Evolutionary conservation across 2,113 vertebrate genomes (phyloP).

Genomic region (Lepus europaeus): DNA sequence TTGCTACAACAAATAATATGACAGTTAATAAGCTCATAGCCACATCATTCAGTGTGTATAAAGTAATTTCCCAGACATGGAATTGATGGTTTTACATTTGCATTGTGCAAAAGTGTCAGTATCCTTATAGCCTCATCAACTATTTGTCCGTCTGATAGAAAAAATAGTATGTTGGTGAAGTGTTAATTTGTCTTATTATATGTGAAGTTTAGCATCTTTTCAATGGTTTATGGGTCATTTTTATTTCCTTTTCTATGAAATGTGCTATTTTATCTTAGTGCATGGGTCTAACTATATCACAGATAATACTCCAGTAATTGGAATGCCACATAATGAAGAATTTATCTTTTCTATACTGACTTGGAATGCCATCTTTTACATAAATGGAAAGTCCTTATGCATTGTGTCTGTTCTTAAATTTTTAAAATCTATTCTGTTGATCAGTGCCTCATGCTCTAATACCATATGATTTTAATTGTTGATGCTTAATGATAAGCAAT

Average conservation of each 20-base stretch:
- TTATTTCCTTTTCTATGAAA: constrained; percentile 44
- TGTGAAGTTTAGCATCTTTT: constrained; percentile 50
- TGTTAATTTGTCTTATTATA: constrained; percentile 26
- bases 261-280: neutral
- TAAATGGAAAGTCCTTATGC: neutral
- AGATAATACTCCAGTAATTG: neutral
- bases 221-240: constrained; percentile 42
- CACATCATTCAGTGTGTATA: neutral
- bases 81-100: neutral
- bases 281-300: neutral
- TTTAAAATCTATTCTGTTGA: neutral
- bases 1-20: neutral
- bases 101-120: neutral
- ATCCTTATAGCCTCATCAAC: neutral
- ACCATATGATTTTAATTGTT: constrained; percentile 2
- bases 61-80: constrained; percentile 47
- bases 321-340: neutral
- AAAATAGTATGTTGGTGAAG: neutral
- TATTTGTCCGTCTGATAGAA: constrained; percentile 8
- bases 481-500: neutral
- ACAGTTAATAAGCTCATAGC: neutral
- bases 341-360: neutral
- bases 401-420: neutral
- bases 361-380: neutral
- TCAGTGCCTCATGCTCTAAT: neutral